phyloP scores from a whole-genome alignment of 2,113 vertebrate genomes.

The Orcinus orca region DNA sequence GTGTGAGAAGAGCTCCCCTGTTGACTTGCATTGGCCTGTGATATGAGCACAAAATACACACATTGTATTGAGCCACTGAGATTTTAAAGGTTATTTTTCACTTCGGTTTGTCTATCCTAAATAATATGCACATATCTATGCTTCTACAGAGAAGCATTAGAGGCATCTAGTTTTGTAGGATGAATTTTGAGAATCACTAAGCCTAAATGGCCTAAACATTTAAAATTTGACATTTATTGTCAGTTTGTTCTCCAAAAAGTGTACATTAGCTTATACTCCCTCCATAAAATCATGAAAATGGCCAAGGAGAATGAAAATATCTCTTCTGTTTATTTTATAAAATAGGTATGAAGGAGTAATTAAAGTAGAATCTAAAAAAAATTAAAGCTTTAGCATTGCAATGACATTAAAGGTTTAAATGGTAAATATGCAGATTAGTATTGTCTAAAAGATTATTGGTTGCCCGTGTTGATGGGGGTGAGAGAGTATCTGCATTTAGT shows the following conservation, averaged over 20 bases:
- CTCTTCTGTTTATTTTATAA: not conserved
- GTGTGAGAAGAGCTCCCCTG: not conserved
- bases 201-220: not conserved
- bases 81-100: not conserved
- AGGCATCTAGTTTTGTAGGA: not conserved
- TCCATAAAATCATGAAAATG: not conserved
- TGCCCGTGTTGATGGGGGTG: not conserved
- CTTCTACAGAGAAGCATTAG: not conserved
- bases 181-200: not conserved
- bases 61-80: not conserved
- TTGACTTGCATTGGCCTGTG: not conserved
- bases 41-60: not conserved
- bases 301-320: not conserved
- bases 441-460: not conserved
- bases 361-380: conserved; percentile 3
- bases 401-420: not conserved
- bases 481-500: not conserved
- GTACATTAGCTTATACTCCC: not conserved
- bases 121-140: not conserved
- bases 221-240: not conserved
- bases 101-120: not conserved
- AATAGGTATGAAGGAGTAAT: not conserved
- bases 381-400: not conserved
- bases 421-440: not conserved
- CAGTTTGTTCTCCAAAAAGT: not conserved